These are phyloP conservation scores for Scomber colias DNA, from an alignment of 2,113 vertebrate genomes.

Conservation along the genomic window DNA sequence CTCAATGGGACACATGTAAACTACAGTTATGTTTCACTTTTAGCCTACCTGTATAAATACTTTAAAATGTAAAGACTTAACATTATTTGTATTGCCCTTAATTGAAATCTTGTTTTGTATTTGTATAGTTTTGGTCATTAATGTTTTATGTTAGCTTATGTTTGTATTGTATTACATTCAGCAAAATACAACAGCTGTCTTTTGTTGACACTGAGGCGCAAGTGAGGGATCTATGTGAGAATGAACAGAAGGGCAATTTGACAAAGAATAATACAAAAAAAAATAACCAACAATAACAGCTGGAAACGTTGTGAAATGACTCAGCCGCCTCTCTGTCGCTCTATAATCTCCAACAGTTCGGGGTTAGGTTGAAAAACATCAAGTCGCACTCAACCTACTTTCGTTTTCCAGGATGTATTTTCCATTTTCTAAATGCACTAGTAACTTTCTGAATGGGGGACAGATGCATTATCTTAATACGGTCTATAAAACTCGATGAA, in stretches of 20 bases:
- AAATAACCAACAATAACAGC: background rate
- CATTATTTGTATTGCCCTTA: too few relatives aligned
- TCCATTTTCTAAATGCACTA: conserved; percentile 42
- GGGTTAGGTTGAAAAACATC: conserved; percentile 26
- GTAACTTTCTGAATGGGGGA: conserved; percentile 29
- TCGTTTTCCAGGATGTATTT: conserved; percentile 15
- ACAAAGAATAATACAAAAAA: background rate
- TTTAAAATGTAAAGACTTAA: too few relatives aligned
- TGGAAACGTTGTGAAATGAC: background rate
- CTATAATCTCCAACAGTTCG: conserved; percentile 9
- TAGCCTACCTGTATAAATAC: too few relatives aligned
- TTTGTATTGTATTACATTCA: too few relatives aligned
- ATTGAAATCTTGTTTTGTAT: too few relatives aligned
- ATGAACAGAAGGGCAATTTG: background rate
- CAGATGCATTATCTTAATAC: conserved; percentile 58
- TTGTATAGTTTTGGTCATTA: too few relatives aligned
- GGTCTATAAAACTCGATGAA: conserved; percentile 52
- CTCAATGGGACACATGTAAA: too few relatives aligned
- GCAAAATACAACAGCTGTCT: too few relatives aligned
- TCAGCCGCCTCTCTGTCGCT: background rate
- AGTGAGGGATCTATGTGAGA: too few relatives aligned
- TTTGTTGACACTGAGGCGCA: too few relatives aligned
- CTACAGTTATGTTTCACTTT: too few relatives aligned
- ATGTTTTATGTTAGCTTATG: too few relatives aligned
- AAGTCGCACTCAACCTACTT: conserved; percentile 18